These are phyloP conservation scores for Oryctes rhinoceros DNA, from an alignment of 1,140 invertebrate genomes.

Conservation along the genomic window DNA sequence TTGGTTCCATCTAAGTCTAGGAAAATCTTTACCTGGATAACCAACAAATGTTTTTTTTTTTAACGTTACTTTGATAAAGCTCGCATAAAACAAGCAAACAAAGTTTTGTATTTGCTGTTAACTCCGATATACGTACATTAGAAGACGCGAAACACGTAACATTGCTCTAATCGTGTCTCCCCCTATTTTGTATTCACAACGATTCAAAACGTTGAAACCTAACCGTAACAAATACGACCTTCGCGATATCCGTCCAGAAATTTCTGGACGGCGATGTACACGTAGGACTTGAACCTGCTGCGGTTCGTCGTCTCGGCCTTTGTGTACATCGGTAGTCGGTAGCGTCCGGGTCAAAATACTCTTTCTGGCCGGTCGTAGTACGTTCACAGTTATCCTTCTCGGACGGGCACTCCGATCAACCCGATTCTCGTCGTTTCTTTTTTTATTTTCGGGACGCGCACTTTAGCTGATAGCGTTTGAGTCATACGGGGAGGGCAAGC, in stretches of 20 bases:
- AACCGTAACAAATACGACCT: no score
- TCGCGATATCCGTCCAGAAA: background rate
- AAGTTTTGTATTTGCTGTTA: no score
- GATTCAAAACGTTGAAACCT: no score
- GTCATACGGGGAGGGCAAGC: background rate
- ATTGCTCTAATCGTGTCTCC: no score
- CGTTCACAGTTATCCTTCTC: background rate
- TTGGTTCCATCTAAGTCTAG: no score
- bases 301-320: slow-evolving; percentile 4
- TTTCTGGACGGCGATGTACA: background rate
- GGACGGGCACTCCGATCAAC: background rate
- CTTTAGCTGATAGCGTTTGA: background rate
- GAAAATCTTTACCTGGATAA: no score
- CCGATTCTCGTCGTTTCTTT: background rate
- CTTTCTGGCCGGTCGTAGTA: background rate
- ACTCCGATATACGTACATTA: no score
- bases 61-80: no score
- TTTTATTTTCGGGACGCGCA: background rate
- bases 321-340: slow-evolving; percentile 21
- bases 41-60: no score
- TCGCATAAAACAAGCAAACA: no score
- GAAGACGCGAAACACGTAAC: no score
- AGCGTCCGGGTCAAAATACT: slow-evolving; percentile 13
- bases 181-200: no score
- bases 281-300: slow-evolving; percentile 12